Evolutionary conservation across 92 coral and sea anemone genomes (phyloP).

Genomic region (Phenganax subtilis): DNA sequence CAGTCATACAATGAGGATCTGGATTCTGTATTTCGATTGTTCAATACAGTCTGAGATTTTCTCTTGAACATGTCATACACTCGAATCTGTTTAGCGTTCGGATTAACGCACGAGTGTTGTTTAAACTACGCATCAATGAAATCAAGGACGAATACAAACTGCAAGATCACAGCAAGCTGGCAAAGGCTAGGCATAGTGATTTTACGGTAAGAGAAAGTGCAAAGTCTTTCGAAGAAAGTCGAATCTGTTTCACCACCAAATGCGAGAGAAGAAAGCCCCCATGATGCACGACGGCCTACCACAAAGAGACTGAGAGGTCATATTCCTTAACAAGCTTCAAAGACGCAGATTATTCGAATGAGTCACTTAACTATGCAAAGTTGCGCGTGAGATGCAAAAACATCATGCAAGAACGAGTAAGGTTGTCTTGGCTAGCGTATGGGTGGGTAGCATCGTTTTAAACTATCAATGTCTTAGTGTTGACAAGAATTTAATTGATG

Average conservation of each 20-base stretch:
- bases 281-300: slow-evolving; percentile 1
- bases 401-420: background rate
- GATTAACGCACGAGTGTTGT: slow-evolving; percentile 19
- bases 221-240: background rate
- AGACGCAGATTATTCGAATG: slow-evolving; percentile 5
- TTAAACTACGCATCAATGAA: background rate
- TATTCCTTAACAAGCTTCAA: slow-evolving; percentile 8
- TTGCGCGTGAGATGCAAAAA: background rate
- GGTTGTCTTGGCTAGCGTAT: background rate
- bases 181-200: too few species aligned
- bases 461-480: slow-evolving; percentile 24
- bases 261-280: background rate
- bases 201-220: background rate
- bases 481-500: slow-evolving; percentile 42
- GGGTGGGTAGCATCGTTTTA: slow-evolving; percentile 13
- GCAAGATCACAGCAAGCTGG: too few species aligned
- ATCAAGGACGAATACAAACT: too few species aligned
- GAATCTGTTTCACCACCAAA: background rate
- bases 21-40: background rate
- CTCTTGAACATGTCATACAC: slow-evolving; percentile 20
- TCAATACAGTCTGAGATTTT: background rate
- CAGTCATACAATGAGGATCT: too few species aligned
- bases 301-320: slow-evolving; percentile 14
- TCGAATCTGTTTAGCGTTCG: slow-evolving; percentile 10
- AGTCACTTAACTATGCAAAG: background rate